A percentile compares a stretch with the other conserved stretches of the same genome.
These are phyloP conservation scores for Megaceryle torquata DNA, from an alignment of 2,113 vertebrate genomes.

Conservation along the genomic window DNA sequence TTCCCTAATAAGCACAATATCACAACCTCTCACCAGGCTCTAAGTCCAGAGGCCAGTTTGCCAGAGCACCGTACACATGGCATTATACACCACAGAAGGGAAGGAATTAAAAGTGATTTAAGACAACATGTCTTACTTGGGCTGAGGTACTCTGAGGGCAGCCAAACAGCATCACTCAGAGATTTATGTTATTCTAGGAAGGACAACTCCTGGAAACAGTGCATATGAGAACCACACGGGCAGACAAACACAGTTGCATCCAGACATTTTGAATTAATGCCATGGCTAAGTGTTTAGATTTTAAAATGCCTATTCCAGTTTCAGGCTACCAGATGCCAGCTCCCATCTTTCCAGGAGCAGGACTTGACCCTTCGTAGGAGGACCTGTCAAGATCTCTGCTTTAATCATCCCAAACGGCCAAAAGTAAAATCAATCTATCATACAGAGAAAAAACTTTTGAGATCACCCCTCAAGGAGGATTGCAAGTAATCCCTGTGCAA, in stretches of 20 bases:
- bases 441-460: constrained; percentile 60
- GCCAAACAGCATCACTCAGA: not conserved
- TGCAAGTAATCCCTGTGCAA: constrained; percentile 70
- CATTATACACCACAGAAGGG: not conserved
- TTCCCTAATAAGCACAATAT: not conserved
- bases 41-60: not conserved
- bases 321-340: constrained; percentile 47
- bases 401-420: constrained; percentile 42
- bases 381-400: constrained; percentile 44
- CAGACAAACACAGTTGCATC: not conserved
- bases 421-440: constrained; percentile 61
- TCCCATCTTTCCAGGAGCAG: constrained; percentile 27
- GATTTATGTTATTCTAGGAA: not conserved
- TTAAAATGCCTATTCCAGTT: constrained; percentile 26
- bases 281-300: constrained; percentile 12
- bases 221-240: not conserved
- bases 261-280: constrained; percentile 46
- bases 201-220: not conserved
- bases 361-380: constrained; percentile 40
- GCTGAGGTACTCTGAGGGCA: not conserved
- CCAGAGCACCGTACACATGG: not conserved
- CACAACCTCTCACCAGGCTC: accelerated
- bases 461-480: constrained; percentile 66
- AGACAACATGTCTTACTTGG: not conserved
- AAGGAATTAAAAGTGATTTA: not conserved